Evolutionary conservation across 2,113 vertebrate genomes (phyloP).

Genomic region (Tenrec ecaudatus): DNA sequence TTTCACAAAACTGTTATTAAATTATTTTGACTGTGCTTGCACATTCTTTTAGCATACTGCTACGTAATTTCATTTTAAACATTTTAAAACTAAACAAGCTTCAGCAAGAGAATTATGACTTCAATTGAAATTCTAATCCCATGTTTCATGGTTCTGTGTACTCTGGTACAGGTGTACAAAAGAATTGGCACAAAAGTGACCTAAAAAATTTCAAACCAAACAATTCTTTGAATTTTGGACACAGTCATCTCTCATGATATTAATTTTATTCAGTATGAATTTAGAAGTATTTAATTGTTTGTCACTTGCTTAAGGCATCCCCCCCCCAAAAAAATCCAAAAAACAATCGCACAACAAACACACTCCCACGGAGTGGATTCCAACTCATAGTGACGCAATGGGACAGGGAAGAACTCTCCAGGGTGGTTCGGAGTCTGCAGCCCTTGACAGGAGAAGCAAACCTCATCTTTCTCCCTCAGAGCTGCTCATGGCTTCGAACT

Average conservation of each 20-base stretch:
- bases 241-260: not conserved
- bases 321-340: no score
- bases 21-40: not conserved
- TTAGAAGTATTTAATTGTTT: not conserved
- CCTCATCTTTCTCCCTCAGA: no score
- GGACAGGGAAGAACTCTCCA: no score
- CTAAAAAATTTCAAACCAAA: not conserved
- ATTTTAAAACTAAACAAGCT: not conserved
- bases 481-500: no score
- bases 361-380: no score
- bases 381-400: no score
- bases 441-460: no score
- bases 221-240: not conserved
- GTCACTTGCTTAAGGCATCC: not conserved
- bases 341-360: no score
- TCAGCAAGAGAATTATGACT: not conserved
- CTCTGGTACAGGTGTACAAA: not conserved
- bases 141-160: not conserved
- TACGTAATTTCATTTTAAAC: not conserved
- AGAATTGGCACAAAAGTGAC: not conserved
- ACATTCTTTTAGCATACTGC: not conserved
- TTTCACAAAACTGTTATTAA: not conserved
- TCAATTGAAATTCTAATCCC: not conserved
- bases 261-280: not conserved
- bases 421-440: no score